Evolutionary conservation across 2,113 vertebrate species (phyloP).

Genomic region (Bambusicola thoracicus): DNA sequence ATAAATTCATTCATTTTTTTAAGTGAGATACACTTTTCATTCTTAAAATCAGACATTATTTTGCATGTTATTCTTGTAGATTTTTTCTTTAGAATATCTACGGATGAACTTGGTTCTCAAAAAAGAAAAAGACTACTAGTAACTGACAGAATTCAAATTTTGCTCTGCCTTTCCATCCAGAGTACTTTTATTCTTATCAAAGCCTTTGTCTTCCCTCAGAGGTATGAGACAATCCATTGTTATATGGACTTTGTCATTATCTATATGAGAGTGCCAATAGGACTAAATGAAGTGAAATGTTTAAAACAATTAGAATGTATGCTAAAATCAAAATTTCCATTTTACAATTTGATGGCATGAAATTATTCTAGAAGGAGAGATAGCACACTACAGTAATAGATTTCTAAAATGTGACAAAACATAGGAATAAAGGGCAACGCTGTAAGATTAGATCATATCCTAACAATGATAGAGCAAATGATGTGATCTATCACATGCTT

Average conservation of each 20-base stretch:
- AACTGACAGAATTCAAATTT: background rate
- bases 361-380: background rate
- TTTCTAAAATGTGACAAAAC: background rate
- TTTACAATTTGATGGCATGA: background rate
- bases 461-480: background rate
- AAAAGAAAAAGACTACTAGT: background rate
- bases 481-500: background rate
- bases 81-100: background rate
- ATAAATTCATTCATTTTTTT: background rate
- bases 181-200: background rate
- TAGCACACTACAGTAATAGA: accelerated
- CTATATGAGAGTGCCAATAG: background rate
- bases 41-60: background rate
- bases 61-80: background rate
- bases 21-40: background rate
- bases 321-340: background rate
- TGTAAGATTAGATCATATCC: background rate
- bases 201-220: background rate
- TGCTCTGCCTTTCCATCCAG: background rate
- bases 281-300: background rate
- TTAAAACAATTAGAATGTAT: background rate
- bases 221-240: background rate
- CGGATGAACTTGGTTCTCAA: background rate
- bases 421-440: background rate
- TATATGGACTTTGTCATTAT: background rate